Evolutionary conservation across 2,888 invertebrate genomes (phyloP).

Genomic region (Chrysina gloriosa): DNA sequence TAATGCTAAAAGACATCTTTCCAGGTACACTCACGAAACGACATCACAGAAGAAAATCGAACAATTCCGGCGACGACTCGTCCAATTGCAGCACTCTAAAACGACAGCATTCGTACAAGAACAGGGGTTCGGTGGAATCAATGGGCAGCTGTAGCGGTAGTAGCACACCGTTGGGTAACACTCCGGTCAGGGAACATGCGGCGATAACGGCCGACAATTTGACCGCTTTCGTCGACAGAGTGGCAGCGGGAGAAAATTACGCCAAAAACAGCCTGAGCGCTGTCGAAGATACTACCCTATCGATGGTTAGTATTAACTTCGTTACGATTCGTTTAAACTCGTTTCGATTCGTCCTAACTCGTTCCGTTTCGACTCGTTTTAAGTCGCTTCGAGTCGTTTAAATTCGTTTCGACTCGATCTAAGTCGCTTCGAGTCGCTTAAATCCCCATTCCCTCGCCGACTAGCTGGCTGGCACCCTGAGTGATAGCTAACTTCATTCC

Average conservation of each 20-base stretch:
- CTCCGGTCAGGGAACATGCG: constrained; percentile 66
- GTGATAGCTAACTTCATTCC: no score
- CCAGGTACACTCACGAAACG: constrained; percentile 65
- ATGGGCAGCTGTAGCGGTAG: constrained; percentile 66
- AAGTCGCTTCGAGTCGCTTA: no score
- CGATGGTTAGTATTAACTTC: constrained; percentile 59
- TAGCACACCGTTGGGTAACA: constrained; percentile 66
- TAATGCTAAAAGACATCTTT: no score
- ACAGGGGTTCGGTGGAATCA: constrained; percentile 66
- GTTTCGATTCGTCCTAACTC: no score
- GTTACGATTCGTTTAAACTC: no score
- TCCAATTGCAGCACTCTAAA: constrained; percentile 68
- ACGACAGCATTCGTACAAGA: constrained; percentile 70
- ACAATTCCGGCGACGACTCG: constrained; percentile 61
- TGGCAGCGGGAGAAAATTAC: constrained; percentile 55
- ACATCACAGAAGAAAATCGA: constrained; percentile 67
- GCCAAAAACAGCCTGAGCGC: constrained; percentile 55
- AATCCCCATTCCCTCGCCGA: no score
- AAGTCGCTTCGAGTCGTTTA: no score
- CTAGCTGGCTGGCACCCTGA: no score
- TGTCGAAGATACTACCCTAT: constrained; percentile 59
- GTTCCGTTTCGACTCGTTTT: no score
- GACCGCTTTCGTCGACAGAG: constrained; percentile 47
- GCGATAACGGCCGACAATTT: constrained; percentile 35
- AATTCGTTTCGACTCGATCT: no score